Conservation (phyloP, 2,113 vertebrate species). For the Sminthopsis crassicaudata region DNA sequence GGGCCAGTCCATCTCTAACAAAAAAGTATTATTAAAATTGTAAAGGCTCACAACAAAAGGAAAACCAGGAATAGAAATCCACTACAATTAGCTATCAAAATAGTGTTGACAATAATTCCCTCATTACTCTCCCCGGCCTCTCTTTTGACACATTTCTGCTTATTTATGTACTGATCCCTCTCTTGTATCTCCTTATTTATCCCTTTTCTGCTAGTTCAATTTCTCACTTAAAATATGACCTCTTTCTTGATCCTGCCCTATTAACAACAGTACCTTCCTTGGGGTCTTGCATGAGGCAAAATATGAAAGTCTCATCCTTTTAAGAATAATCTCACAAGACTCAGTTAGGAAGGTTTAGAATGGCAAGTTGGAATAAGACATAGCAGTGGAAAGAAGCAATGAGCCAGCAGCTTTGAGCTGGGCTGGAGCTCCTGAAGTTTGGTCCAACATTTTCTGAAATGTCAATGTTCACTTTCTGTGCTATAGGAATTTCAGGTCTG, state of each 20-base stretch:
- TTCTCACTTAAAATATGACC: neutral
- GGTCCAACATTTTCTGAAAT: neutral
- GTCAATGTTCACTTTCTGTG: neutral
- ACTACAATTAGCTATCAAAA: neutral
- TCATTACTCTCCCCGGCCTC: too few species aligned
- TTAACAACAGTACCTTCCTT: neutral
- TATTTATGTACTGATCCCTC: neutral
- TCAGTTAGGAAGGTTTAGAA: neutral
- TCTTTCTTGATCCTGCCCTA: neutral
- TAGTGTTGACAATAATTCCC: neutral
- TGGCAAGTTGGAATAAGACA: neutral
- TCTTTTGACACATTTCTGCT: neutral
- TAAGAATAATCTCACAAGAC: neutral
- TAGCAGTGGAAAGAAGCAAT: neutral
- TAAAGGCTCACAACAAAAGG: neutral
- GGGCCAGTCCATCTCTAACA: neutral
- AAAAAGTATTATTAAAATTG: neutral
- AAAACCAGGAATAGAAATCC: neutral
- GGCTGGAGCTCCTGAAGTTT: neutral
- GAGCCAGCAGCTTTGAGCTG: neutral
- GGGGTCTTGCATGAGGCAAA: neutral
- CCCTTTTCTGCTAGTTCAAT: neutral
- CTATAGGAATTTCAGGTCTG: neutral
- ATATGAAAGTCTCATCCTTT: neutral
- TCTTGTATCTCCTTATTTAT: neutral